phyloP scores from a whole-genome alignment of 2,888 invertebrate genomes.

The Patella pellucida region DNA sequence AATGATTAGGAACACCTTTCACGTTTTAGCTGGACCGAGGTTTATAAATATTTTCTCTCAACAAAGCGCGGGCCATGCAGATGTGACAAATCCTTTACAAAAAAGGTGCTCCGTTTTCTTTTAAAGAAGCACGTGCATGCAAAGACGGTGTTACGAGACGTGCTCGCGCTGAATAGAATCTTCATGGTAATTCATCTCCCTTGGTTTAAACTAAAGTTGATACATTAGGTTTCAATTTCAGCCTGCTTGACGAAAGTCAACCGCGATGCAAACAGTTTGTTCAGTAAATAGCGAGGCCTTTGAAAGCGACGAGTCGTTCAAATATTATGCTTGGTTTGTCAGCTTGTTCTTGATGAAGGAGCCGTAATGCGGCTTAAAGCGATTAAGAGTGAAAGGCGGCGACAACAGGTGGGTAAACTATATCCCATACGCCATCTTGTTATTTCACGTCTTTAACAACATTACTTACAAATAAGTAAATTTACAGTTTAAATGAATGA shows the following conservation, averaged over 20 bases:
- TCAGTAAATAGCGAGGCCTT: conserved; percentile 26
- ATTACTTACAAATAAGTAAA: background rate
- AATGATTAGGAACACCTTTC: conserved; percentile 12
- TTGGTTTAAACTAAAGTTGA: conserved; percentile 27
- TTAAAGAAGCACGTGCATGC: conserved; percentile 7
- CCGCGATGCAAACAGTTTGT: conserved; percentile 27
- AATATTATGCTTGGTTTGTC: conserved; percentile 30
- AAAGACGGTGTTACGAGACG: conserved; percentile 17
- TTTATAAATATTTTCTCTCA: conserved; percentile 12
- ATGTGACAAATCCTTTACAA: conserved; percentile 9
- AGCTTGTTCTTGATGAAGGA: conserved; percentile 22
- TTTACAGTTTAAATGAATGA: background rate
- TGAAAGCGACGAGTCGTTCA: conserved; percentile 26
- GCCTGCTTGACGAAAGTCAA: conserved; percentile 23
- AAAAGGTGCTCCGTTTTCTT: conserved; percentile 5
- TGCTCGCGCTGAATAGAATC: conserved; percentile 22
- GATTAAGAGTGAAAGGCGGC: conserved; percentile 19
- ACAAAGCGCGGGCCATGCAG: conserved; percentile 12
- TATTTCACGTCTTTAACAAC: conserved; percentile 1
- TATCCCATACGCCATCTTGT: background rate
- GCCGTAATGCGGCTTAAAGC: conserved; percentile 22
- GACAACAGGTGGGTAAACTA: conserved; percentile 30
- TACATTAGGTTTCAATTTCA: conserved; percentile 28
- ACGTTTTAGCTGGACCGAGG: background rate
- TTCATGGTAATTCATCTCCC: conserved; percentile 24